Evolutionary conservation across 2,113 vertebrate species (phyloP).

Genomic region (Galemys pyrenaicus): DNA sequence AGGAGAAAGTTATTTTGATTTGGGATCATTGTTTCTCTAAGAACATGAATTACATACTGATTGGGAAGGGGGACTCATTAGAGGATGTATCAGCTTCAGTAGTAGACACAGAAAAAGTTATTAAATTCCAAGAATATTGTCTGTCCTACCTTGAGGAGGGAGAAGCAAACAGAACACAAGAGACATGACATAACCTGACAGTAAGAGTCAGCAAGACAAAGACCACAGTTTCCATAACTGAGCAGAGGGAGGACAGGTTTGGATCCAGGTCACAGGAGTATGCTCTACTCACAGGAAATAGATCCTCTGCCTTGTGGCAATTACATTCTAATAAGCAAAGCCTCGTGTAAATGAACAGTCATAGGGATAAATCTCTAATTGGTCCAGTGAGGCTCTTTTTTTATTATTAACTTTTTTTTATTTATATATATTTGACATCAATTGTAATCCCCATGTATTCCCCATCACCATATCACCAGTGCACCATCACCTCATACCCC

Average conservation of each 20-base stretch:
- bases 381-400: neutral
- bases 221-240: neutral
- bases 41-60: neutral
- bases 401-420: too few relatives aligned
- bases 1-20: neutral
- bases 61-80: rapidly evolving
- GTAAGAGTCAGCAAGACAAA: neutral
- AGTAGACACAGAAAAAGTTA: neutral
- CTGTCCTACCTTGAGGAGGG: neutral
- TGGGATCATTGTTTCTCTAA: neutral
- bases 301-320: neutral
- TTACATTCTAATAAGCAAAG: neutral
- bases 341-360: neutral
- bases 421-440: too few relatives aligned
- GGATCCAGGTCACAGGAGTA: neutral
- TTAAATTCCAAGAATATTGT: neutral
- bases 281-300: neutral
- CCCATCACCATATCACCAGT: too few relatives aligned
- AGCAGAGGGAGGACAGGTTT: neutral
- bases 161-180: neutral
- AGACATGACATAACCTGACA: neutral
- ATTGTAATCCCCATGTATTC: too few relatives aligned
- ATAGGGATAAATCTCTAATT: neutral
- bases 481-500: too few relatives aligned
- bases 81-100: neutral